These are phyloP conservation scores for Darevskia mixta DNA, from an alignment of 2,797 vertebrate species.

Conservation along the genomic window DNA sequence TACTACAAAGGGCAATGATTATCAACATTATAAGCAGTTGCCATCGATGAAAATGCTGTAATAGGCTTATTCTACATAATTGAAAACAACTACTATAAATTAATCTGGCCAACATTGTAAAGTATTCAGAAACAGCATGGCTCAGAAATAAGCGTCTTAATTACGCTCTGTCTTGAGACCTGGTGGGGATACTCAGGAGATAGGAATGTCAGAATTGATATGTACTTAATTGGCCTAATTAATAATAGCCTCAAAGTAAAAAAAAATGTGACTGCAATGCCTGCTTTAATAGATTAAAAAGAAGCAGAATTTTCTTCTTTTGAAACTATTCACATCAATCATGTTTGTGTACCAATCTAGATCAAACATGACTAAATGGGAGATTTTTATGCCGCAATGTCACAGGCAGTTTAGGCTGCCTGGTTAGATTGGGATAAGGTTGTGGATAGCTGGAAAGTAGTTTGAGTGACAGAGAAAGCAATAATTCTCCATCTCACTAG, in stretches of 20 bases:
- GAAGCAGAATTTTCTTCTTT: slow-evolving; percentile 8
- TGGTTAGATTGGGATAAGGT: slow-evolving; percentile 5
- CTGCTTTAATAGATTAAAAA: slow-evolving; percentile 38
- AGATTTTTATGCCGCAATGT: neutral
- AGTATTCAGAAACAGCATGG: slow-evolving; percentile 34
- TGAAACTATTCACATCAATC: slow-evolving; percentile 25
- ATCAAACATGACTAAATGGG: slow-evolving; percentile 29
- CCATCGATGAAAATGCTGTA: neutral
- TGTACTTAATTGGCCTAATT: slow-evolving; percentile 48
- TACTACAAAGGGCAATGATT: neutral
- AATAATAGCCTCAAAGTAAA: slow-evolving; percentile 38
- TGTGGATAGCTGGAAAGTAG: neutral
- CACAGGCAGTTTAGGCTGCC: neutral
- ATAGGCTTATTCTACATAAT: slow-evolving; percentile 17
- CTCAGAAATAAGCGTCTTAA: slow-evolving; percentile 47
- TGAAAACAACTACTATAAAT: slow-evolving; percentile 29
- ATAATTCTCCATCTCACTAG: slow-evolving; percentile 21
- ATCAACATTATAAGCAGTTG: neutral
- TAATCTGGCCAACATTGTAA: slow-evolving; percentile 25
- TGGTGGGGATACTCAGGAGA: slow-evolving; percentile 38
- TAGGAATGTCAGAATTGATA: slow-evolving; percentile 47
- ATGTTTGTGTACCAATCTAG: slow-evolving; percentile 24
- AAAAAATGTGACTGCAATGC: slow-evolving; percentile 23
- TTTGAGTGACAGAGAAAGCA: slow-evolving; percentile 25
- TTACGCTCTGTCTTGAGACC: slow-evolving; percentile 39